phyloP scores from a whole-genome alignment of 2,113 vertebrate genomes.

The Dinomys branickii region DNA sequence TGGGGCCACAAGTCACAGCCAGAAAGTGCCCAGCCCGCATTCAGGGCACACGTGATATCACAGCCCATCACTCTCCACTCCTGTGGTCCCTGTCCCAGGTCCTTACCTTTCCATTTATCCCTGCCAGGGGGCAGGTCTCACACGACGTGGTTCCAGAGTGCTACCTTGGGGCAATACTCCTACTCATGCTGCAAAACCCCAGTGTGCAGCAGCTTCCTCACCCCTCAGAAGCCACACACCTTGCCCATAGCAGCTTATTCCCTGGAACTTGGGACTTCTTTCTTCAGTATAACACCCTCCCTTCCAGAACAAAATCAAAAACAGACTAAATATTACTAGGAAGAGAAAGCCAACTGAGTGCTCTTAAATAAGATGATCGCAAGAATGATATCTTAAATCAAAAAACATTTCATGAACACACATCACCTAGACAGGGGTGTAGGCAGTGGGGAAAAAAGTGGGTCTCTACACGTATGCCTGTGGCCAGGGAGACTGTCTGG shows the following conservation, averaged over 20 bases:
- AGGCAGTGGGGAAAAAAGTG: not conserved
- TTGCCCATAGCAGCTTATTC: not conserved
- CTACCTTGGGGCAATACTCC: not conserved
- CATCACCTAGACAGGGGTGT: not conserved
- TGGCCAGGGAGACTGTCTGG: not conserved
- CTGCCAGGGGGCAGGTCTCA: not conserved
- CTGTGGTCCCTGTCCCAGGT: not conserved
- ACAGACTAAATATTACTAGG: not conserved
- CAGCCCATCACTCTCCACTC: not conserved
- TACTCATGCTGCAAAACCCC: not conserved
- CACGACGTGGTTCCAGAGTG: not conserved
- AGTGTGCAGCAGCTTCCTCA: accelerated
- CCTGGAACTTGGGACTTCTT: not conserved
- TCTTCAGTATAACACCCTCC: not conserved
- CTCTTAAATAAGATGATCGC: not conserved
- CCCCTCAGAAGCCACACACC: not conserved
- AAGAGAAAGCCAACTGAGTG: not conserved
- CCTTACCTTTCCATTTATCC: not conserved
- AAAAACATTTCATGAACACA: not conserved
- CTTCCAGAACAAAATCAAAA: not conserved
- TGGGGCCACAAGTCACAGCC: not conserved
- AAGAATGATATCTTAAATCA: not conserved
- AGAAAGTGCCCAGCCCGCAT: not conserved
- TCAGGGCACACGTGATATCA: not conserved
- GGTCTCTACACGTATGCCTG: not conserved